Conservation (phyloP, 2,797 vertebrate species). For the Melanotaenia maccullochi region DNA sequence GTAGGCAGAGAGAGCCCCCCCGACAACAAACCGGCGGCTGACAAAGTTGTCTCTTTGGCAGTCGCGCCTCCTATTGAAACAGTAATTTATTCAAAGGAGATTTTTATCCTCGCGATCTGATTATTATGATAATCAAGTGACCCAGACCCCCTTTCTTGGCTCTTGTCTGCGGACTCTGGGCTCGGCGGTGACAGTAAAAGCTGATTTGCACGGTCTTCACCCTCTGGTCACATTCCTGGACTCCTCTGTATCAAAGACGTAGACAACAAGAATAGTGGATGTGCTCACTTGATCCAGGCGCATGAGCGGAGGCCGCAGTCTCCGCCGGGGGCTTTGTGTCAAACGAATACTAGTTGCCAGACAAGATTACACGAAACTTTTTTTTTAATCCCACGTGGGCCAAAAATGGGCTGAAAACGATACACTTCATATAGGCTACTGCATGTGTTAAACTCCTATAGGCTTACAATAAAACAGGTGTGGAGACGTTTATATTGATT, state of each 20-base stretch:
- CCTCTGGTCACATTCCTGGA: slow-evolving; percentile 84
- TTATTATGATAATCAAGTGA: slow-evolving; percentile 87
- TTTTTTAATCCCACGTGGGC: slow-evolving; percentile 67
- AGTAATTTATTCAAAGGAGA: slow-evolving; percentile 88
- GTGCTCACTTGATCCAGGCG: slow-evolving; percentile 78
- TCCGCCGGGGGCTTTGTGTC: slow-evolving; percentile 76
- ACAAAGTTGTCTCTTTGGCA: slow-evolving; percentile 88
- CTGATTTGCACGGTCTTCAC: slow-evolving; percentile 87
- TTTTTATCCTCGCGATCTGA: slow-evolving; percentile 86
- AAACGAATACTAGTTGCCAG: slow-evolving; percentile 74
- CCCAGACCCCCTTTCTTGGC: slow-evolving; percentile 83
- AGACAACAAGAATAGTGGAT: slow-evolving; percentile 77
- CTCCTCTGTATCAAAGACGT: slow-evolving; percentile 77
- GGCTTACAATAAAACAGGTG: slow-evolving; percentile 16
- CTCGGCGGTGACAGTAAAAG: slow-evolving; percentile 84
- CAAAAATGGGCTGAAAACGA: slow-evolving; percentile 41
- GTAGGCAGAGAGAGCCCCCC: slow-evolving; percentile 65
- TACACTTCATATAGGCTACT: slow-evolving; percentile 29
- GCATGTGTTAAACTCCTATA: slow-evolving; percentile 28
- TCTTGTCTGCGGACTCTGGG: slow-evolving; percentile 82
- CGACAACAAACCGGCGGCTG: slow-evolving; percentile 77
- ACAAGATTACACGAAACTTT: slow-evolving; percentile 76
- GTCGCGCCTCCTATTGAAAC: slow-evolving; percentile 86
- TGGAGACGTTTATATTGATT: not conserved
- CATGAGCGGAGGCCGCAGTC: slow-evolving; percentile 67